phyloP scores from a whole-genome alignment of 2,888 invertebrate species.

The Celastrina argiolus region DNA sequence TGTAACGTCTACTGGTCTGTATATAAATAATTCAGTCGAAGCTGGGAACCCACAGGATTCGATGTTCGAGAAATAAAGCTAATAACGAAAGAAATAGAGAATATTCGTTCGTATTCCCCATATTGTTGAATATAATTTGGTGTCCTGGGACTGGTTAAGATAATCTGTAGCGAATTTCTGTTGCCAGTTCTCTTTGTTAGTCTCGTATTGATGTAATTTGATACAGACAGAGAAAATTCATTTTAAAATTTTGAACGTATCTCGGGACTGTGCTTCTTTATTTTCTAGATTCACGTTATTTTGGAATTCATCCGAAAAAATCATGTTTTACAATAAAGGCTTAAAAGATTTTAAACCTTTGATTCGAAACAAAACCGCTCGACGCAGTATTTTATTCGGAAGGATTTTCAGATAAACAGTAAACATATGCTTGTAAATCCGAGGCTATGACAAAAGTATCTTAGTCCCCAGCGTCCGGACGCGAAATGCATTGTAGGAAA shows the following conservation, averaged over 20 bases:
- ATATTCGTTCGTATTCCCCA: slow-evolving; percentile 22
- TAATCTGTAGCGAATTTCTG: slow-evolving; percentile 27
- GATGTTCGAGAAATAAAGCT: slow-evolving; percentile 47
- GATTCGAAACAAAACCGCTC: not conserved
- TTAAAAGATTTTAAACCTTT: no score
- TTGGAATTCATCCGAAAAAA: not conserved
- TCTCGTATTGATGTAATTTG: slow-evolving; percentile 7
- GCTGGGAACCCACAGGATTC: slow-evolving; percentile 43
- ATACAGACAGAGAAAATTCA: slow-evolving; percentile 4
- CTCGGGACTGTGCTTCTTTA: not conserved
- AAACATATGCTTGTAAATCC: slow-evolving; percentile 36
- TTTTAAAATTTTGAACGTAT: not conserved
- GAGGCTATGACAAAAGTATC: slow-evolving; percentile 39
- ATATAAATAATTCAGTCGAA: slow-evolving; percentile 65
- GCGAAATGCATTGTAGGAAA: slow-evolving; percentile 45
- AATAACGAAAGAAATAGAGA: slow-evolving; percentile 35
- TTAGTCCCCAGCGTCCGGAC: slow-evolving; percentile 35
- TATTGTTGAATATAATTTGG: slow-evolving; percentile 35
- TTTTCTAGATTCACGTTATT: not conserved
- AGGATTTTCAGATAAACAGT: slow-evolving; percentile 25
- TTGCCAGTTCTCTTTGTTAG: slow-evolving; percentile 7
- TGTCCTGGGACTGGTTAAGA: slow-evolving; percentile 31
- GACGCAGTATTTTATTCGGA: not conserved
- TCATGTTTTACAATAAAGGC: no score
- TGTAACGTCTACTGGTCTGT: slow-evolving; percentile 51